phyloP scores from a whole-genome alignment of 2,113 vertebrate genomes.

The Agapornis roseicollis region DNA sequence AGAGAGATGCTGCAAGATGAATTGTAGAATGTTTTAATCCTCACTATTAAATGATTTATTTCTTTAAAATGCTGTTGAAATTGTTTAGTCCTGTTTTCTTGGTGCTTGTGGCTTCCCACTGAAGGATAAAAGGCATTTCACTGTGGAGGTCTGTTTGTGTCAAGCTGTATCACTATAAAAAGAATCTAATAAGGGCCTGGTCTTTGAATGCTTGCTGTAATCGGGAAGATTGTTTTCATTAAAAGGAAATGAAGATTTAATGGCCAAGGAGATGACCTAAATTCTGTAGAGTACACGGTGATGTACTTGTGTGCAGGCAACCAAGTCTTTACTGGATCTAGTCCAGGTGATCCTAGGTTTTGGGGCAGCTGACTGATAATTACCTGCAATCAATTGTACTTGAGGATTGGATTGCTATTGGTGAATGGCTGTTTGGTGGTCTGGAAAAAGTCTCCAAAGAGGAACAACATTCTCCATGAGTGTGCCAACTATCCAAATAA shows the following conservation, averaged over 20 bases:
- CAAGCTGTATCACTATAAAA: not conserved
- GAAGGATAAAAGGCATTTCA: not conserved
- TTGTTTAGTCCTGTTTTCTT: not conserved
- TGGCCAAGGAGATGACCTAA: not conserved
- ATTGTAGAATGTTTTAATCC: not conserved
- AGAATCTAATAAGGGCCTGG: not conserved
- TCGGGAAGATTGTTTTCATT: not conserved
- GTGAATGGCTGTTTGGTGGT: rapidly evolving
- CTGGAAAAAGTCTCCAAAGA: not conserved
- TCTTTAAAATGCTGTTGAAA: not conserved
- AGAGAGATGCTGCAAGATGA: not conserved
- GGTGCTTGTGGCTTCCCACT: not conserved
- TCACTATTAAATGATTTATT: not conserved
- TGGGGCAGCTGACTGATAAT: not conserved
- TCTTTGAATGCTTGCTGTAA: not conserved
- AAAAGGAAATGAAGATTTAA: not conserved
- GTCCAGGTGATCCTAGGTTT: not conserved
- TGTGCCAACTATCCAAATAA: not conserved
- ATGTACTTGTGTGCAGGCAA: not conserved
- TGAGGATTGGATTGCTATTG: not conserved
- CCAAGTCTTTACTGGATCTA: not conserved
- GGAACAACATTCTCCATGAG: not conserved
- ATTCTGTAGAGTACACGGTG: not conserved
- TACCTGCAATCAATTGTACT: not conserved
- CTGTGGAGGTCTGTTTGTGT: not conserved